A percentile compares a stretch with the other conserved stretches of the same genome.
Conservation (phyloP, 2,888 invertebrate species). For the Latrodectus elegans region DNA sequence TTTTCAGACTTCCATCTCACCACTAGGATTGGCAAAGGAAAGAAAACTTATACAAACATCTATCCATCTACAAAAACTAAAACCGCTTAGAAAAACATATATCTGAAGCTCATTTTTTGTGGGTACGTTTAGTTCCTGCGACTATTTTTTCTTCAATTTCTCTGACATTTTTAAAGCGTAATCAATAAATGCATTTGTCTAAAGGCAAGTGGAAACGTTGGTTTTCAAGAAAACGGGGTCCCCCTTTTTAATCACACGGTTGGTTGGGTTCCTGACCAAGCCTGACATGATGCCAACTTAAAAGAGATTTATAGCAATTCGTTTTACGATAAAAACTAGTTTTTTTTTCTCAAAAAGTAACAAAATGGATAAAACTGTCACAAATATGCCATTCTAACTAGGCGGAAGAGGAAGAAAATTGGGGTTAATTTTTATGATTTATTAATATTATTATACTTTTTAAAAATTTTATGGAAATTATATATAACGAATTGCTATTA, state of each 20-base stretch:
- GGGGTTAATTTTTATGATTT: too few species aligned
- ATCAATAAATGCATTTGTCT: slow-evolving; percentile 48
- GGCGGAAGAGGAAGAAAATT: too few species aligned
- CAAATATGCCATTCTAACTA: not conserved
- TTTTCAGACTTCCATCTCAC: not conserved
- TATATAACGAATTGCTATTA: too few species aligned
- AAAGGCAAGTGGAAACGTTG: slow-evolving; percentile 38
- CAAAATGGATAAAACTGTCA: not conserved
- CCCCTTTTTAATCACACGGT: slow-evolving; percentile 58
- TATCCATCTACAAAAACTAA: slow-evolving; percentile 18
- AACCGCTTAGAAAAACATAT: slow-evolving; percentile 42
- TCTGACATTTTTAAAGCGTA: not conserved
- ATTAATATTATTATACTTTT: too few species aligned
- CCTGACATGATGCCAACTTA: slow-evolving; percentile 59
- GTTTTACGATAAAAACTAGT: slow-evolving; percentile 54
- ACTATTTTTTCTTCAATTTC: too few species aligned
- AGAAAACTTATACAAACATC: not conserved
- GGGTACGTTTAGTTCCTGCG: slow-evolving; percentile 6
- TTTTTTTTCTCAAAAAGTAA: slow-evolving; percentile 11
- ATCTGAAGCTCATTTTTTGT: slow-evolving; percentile 14
- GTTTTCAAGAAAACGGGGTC: slow-evolving; percentile 39
- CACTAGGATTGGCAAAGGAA: not conserved
- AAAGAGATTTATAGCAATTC: slow-evolving; percentile 56
- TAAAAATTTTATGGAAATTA: too few species aligned
- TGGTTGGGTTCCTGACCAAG: slow-evolving; percentile 46